Evolutionary conservation across 1,140 invertebrate genomes (phyloP).

Genomic region (Leptinotarsa undecemlineata): DNA sequence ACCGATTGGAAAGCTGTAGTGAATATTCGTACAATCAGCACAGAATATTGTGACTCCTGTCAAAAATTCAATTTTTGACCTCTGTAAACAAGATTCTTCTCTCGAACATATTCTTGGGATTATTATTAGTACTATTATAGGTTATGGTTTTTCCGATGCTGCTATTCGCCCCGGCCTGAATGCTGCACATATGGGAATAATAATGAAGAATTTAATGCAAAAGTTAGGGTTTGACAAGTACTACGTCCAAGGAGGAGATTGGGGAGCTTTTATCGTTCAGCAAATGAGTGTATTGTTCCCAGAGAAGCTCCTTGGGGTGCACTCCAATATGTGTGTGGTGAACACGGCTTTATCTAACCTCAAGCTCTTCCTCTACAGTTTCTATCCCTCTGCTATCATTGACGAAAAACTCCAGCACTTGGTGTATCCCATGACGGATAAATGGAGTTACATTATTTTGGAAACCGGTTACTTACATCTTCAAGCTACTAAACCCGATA

Average conservation of each 20-base stretch:
- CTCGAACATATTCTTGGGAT: too few relatives aligned
- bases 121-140: not conserved
- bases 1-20: too few relatives aligned
- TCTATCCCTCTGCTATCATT: slow-evolving; percentile 62
- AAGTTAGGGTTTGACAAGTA: slow-evolving; percentile 76
- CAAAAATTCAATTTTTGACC: too few relatives aligned
- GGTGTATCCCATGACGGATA: slow-evolving; percentile 65
- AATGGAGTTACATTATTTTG: slow-evolving; percentile 52
- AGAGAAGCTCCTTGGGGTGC: slow-evolving; percentile 68
- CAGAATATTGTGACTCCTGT: too few relatives aligned
- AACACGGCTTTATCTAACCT: slow-evolving; percentile 54
- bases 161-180: slow-evolving; percentile 67
- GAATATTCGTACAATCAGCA: too few relatives aligned
- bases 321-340: slow-evolving; percentile 67
- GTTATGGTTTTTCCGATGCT: slow-evolving; percentile 80
- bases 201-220: slow-evolving; percentile 84
- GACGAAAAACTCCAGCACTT: slow-evolving; percentile 60
- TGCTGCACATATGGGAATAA: slow-evolving; percentile 65
- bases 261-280: slow-evolving; percentile 68
- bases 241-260: slow-evolving; percentile 86
- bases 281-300: slow-evolving; percentile 71
- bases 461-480: slow-evolving; percentile 72
- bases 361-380: slow-evolving; percentile 60
- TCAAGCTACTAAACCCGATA: slow-evolving; percentile 90
- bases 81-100: too few relatives aligned